Percentiles rank a stretch among this genome's conserved stretches.
These are phyloP conservation scores for Agrotis ipsilon DNA, from an alignment of 2,888 invertebrate species.

Conservation along the genomic window DNA sequence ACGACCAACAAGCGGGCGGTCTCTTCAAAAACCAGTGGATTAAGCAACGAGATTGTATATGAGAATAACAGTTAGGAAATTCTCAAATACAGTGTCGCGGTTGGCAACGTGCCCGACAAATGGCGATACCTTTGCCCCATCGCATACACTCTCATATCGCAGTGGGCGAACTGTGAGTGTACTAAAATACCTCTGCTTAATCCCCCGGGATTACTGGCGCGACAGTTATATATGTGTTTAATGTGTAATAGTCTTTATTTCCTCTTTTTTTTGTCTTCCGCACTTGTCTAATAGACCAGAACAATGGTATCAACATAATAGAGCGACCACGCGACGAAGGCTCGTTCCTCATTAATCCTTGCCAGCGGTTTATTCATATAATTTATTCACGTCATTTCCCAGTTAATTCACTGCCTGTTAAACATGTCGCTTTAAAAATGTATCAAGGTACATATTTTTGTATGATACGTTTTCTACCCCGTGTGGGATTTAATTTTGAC, in stretches of 20 bases:
- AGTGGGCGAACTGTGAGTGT: slow-evolving; percentile 38
- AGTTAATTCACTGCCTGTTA: slow-evolving; percentile 82
- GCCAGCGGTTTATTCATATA: slow-evolving; percentile 81
- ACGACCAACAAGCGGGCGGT: not conserved
- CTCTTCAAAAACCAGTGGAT: slow-evolving; percentile 18
- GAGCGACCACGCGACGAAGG: slow-evolving; percentile 69
- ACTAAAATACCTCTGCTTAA: slow-evolving; percentile 43
- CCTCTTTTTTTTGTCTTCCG: slow-evolving; percentile 40
- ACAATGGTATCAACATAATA: slow-evolving; percentile 62
- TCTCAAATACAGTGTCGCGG: slow-evolving; percentile 38
- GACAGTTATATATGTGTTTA: slow-evolving; percentile 33
- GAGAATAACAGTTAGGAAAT: slow-evolving; percentile 34
- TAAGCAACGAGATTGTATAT: slow-evolving; percentile 36
- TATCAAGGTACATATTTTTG: slow-evolving; percentile 69
- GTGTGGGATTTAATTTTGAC: slow-evolving; percentile 18
- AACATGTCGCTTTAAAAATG: slow-evolving; percentile 77
- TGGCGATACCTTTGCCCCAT: slow-evolving; percentile 48
- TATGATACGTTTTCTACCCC: slow-evolving; percentile 34
- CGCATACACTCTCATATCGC: slow-evolving; percentile 45
- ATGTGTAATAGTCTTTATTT: slow-evolving; percentile 46
- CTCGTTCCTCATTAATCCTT: slow-evolving; percentile 82
- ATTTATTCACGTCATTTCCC: slow-evolving; percentile 85
- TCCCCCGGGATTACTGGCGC: slow-evolving; percentile 32
- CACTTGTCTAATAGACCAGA: slow-evolving; percentile 55
- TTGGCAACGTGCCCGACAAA: slow-evolving; percentile 47